Evolutionary conservation across 2,113 vertebrate species (phyloP), one percentile per base, ranked within the genome.

Genomic region (Melanostigma gelatinosum): DNA sequence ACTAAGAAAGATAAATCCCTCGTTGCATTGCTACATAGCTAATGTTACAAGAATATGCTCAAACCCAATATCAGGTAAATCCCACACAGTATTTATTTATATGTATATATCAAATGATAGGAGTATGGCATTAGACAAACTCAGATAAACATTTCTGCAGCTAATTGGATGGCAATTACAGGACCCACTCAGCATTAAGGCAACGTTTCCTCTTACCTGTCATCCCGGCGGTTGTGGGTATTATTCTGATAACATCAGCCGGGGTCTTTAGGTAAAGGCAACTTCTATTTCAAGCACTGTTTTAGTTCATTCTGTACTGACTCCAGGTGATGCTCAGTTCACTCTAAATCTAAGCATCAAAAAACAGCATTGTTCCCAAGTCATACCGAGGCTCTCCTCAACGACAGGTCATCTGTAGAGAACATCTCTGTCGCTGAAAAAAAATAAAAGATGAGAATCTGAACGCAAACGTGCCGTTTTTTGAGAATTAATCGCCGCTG

Each of bases 61-160:
- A 79, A 92, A 90, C 88, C 55, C 84, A 89, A 87, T 78, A 88
- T 42, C 79, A 91, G 87, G 66, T 84, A 93, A 94, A 92, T 86
- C 76, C 64, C 77, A 88, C 81, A 89, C 55, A 82, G 67, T 91
- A 81, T 79, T 40, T 69, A 82, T 85, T 64, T 71, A 65, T 78
- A 76, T 83, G 44, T 76, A 85, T 87, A 88, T 87, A 87, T 77
- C 34, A 88, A 85, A 88, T 36, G 83, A 87, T 57, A 62, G 67
- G 58, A 70, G 38, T 32, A 85, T 36, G 61, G 60, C 62, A 82
- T 71, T 46, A 80, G 52, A 81, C 61, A 88, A 86, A 87, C 34
- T 80, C 7, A 71, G 67, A 84, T 85, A 88, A 85, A 87, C 44
- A 80, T 82, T 79, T 75, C 34, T 79, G 71, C 46, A 54, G 27